Base-by-base conservation (phyloP, 1,140 invertebrate species). In the Eriosoma lanigerum region DNA sequence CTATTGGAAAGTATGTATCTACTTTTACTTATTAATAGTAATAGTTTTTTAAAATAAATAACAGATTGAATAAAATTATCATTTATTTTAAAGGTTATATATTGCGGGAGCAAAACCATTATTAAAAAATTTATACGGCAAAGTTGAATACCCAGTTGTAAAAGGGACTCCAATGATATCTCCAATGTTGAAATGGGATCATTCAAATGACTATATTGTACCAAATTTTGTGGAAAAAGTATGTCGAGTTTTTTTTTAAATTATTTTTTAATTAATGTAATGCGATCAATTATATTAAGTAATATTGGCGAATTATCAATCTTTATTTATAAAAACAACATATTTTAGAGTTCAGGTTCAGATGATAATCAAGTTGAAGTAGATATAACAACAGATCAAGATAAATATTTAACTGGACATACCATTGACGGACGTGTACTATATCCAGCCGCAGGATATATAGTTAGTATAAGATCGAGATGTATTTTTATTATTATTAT, bases 391-490 rank as follows among this genome's bases (percentile, higher is more conserved):
- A 58, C 75, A 24, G 70, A 81, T 48, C 89, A 91, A 8, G 92
- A 97, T 85, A 87, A 90, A 62, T 96, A 91, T 86, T 87, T 94
- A 60, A 85, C 89, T 38, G 96, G 95, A 21, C 96, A 99, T 85
- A 90, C 89, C 21, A 97, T 98, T 84, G 96, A 98, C 87, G 96
- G 96, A 9, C 89, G 96, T 84, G 88, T 97, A 44, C 86, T 99
- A 1, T 98, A 95, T 87, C 97, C 97, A 19, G 96, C 96, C 56
- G 97, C 96, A 50, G 96, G 96, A n/a, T 98, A 98, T 84, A 88
- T 98, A 86, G 90, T 90, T 84, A 86, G 86, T 83, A 68, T 66
- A 76, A 54, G 52, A n/a, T 15, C n/a, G 29, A 19, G 3, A 46
- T 32, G 5, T 29, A 60, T 56, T 56, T 24, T 26, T 54, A n/a